Evolutionary conservation across 64 coral and sea anemone species (phyloP).

Genomic region (Cladopsammia gracilis): DNA sequence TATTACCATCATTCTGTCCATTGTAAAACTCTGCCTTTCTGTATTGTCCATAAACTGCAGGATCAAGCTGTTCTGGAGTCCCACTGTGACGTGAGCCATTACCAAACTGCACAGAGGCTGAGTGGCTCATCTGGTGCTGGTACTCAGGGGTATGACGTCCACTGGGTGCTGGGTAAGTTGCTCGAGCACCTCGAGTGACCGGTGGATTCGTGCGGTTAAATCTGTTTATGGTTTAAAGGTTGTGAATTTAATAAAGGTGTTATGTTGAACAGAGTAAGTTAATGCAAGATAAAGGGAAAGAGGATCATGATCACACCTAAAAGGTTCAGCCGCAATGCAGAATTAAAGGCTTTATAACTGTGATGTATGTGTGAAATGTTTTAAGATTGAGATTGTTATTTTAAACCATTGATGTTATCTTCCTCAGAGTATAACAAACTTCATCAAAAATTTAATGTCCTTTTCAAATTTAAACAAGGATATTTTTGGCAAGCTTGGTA

Average conservation of each 20-base stretch:
- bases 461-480: background rate
- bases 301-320: background rate
- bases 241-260: constrained; percentile 15
- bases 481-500: too few relatives aligned
- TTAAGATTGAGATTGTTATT: background rate
- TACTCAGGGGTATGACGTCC: background rate
- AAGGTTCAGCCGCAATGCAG: background rate
- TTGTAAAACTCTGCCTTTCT: background rate
- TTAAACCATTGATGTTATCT: background rate
- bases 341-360: background rate
- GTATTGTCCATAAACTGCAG: constrained; percentile 22
- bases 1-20: background rate
- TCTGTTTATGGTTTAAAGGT: constrained; percentile 95
- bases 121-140: background rate
- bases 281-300: background rate
- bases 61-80: background rate
- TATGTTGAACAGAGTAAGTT: background rate
- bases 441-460: background rate
- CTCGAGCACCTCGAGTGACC: constrained; percentile 64
- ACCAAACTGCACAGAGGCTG: constrained; percentile 49
- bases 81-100: constrained; percentile 23
- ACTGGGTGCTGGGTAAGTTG: constrained; percentile 72
- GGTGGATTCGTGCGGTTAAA: constrained; percentile 96
- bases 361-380: background rate
- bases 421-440: background rate